Conservation (phyloP, 2,888 invertebrate genomes). For the Parasteatoda lunata region DNA sequence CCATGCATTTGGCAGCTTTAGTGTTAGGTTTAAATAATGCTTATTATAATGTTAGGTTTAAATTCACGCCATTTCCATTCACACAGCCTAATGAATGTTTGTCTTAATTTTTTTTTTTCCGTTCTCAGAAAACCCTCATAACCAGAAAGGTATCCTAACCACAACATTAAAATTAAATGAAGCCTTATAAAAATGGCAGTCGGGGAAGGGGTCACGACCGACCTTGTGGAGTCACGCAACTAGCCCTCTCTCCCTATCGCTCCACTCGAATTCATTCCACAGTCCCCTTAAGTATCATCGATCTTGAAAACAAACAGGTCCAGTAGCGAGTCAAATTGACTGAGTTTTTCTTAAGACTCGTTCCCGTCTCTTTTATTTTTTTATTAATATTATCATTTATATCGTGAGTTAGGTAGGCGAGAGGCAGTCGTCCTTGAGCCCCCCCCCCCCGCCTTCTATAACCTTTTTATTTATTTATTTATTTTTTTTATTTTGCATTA, state of each 20-base stretch:
- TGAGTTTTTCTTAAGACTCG: background rate
- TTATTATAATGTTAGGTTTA: too few relatives aligned
- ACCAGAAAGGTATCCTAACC: too few relatives aligned
- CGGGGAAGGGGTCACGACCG: constrained; percentile 58
- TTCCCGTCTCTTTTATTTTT: background rate
- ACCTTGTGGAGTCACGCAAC: constrained; percentile 32
- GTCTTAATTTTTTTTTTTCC: too few relatives aligned
- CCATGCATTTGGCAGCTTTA: too few relatives aligned
- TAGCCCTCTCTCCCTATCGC: background rate
- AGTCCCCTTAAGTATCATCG: constrained; percentile 27
- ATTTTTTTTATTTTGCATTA: background rate
- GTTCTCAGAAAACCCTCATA: too few relatives aligned
- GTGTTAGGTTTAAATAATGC: too few relatives aligned
- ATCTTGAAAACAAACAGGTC: constrained; percentile 63
- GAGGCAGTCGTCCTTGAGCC: constrained; percentile 52
- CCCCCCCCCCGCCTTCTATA: constrained; percentile 14
- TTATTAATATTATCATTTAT: background rate
- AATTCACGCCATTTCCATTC: too few relatives aligned
- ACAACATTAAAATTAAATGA: too few relatives aligned
- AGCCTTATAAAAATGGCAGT: too few relatives aligned
- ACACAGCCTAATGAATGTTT: too few relatives aligned
- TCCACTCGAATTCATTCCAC: background rate
- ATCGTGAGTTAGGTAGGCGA: constrained; percentile 21
- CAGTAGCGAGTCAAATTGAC: constrained; percentile 38
- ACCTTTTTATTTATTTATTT: too few relatives aligned